Percentiles rank a stretch among this genome's conserved stretches.
These are phyloP conservation scores for Cephalophus harveyi DNA, from an alignment of 2,113 vertebrate species.

Conservation along the genomic window DNA sequence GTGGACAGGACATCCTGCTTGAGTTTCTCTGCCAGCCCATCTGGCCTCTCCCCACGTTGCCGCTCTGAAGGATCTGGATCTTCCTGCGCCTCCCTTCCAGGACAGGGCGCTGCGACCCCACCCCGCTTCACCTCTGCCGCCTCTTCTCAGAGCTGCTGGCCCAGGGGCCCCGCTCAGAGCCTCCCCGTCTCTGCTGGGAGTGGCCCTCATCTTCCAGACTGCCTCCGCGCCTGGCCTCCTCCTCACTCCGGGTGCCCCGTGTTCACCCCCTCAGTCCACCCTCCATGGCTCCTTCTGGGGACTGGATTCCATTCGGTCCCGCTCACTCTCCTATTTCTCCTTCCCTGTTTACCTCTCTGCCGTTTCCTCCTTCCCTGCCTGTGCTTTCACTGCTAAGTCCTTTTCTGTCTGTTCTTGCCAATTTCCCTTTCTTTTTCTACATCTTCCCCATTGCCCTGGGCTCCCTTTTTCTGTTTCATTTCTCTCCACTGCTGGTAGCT, in stretches of 20 bases:
- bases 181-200: fast-evolving
- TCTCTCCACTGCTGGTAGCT: neutral
- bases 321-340: neutral
- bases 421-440: neutral
- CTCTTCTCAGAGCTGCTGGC: neutral
- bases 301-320: neutral
- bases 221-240: neutral
- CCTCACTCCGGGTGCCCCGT: fast-evolving
- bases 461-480: neutral
- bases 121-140: neutral
- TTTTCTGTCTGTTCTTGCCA: neutral
- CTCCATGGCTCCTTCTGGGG: fast-evolving
- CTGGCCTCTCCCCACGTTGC: no score
- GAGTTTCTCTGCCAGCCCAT: neutral
- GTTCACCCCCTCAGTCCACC: fast-evolving
- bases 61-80: neutral
- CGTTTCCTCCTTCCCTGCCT: neutral
- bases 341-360: neutral
- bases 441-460: neutral
- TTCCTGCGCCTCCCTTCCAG: no score
- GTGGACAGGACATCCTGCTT: fast-evolving
- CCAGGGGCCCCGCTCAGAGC: fast-evolving
- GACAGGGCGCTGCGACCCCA: fast-evolving
- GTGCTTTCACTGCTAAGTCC: neutral
- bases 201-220: no score